Base-by-base conservation (phyloP, 1,140 invertebrate species). In the Drosophila jambulina region DNA sequence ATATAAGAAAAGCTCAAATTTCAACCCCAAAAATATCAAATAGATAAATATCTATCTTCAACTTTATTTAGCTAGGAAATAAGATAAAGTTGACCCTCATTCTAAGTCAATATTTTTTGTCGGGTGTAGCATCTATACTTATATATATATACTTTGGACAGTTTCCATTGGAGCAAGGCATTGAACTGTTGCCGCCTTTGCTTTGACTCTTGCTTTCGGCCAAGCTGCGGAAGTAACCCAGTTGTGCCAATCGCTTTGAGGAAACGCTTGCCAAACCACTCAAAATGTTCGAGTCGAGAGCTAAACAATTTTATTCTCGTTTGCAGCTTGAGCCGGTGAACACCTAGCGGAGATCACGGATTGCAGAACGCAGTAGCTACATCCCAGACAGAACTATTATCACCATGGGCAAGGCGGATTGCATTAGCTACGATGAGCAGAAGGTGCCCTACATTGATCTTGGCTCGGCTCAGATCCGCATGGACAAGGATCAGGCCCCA, bases 391-490 rank as follows among this genome's bases (percentile, higher is more conserved):
- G 53, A 38, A 64, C 13, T 23, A 72, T 49, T 9, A 23, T 25
- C 25, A 85, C 34, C 7, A 91, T 92, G 91, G 91, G 76, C 59
- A 92, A 92, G 75, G 82, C 88, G 23, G 77, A 91, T 29, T 80
- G 86, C 61, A 82, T 94, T 43, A 88, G 93, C 76, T 93, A 93
- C 54, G 93, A 94, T 78, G 78, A 83, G 27, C 93, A 94, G 70
- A 92, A 93, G 25, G 70, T 93, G 25, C 94, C 94, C 1, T 95
- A 93, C 75, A 93, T 94, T 15, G 93, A 94, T 72, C 92, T 94
- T 92, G 91, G 92, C 1, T 93, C 92, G 9, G 92, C 94, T 25
- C 91, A 81, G 64, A 94, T 95, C 36, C 92, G 93, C 58, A 85
- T 95, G 74, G 94, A 95, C 72, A 93, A 88, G 57, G 93, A 93